Conservation (phyloP, 2,797 vertebrate species). For the Cirrhinus molitorella region DNA sequence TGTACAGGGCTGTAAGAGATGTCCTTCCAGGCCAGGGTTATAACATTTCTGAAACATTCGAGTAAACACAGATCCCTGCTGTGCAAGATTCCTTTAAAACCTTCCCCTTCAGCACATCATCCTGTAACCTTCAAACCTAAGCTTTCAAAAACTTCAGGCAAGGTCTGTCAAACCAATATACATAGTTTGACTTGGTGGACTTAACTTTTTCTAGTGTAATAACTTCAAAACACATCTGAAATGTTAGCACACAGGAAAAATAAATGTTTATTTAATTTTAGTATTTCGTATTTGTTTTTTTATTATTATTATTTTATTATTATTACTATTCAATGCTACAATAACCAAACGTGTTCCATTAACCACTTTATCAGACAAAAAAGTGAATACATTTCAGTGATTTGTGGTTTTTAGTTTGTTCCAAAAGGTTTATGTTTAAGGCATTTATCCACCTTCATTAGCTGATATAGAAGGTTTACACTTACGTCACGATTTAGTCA, state of each 20-base stretch:
- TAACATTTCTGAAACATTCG: neutral
- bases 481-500: too few species aligned
- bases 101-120: neutral
- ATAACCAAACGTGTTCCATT: neutral
- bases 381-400: neutral
- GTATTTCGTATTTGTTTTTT: too few species aligned
- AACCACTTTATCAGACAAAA: neutral
- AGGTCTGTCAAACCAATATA: neutral
- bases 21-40: conserved; percentile 10
- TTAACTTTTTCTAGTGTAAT: neutral
- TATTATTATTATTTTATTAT: neutral
- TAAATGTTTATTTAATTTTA: neutral
- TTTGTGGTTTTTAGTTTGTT: neutral
- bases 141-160: conserved; percentile 9
- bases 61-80: neutral
- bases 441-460: neutral
- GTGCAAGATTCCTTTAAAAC: conserved; percentile 8
- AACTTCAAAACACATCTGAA: neutral
- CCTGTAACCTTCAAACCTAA: neutral
- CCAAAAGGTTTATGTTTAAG: neutral
- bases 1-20: neutral
- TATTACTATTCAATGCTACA: neutral
- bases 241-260: neutral
- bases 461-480: too few species aligned
- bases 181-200: neutral